These are phyloP conservation scores for Lophotis ruficrista DNA, from an alignment of 2,113 vertebrate genomes.

Conservation along the genomic window DNA sequence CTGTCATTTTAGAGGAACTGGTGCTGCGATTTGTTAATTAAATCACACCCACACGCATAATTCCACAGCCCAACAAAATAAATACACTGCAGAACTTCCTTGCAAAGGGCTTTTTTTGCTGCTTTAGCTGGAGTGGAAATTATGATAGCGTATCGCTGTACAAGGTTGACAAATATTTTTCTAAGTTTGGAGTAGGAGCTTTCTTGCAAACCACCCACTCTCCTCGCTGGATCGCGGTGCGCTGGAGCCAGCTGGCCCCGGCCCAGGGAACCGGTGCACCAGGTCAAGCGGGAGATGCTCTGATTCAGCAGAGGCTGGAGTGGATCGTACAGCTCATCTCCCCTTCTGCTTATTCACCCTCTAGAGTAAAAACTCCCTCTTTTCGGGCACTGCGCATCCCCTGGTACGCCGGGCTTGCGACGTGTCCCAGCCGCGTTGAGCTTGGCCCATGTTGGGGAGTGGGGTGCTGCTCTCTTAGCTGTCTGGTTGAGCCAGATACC, in stretches of 20 bases:
- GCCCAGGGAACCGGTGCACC: background rate
- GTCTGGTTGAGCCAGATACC: background rate
- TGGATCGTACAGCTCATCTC: background rate
- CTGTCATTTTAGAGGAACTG: conserved; percentile 10
- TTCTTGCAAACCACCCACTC: background rate
- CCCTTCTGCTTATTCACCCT: background rate
- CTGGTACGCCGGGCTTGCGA: rapidly evolving
- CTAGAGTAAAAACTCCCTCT: background rate
- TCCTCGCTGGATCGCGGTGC: background rate
- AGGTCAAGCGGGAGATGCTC: conserved; percentile 8
- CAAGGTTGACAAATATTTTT: background rate
- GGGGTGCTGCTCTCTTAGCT: background rate
- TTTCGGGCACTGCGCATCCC: rapidly evolving
- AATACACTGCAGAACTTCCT: background rate
- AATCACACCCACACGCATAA: background rate
- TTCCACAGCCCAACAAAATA: background rate
- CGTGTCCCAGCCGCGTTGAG: rapidly evolving
- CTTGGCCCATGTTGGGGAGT: background rate
- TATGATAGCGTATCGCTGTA: background rate
- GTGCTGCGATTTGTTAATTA: conserved; percentile 19
- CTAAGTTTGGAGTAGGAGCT: conserved; percentile 19
- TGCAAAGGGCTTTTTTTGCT: background rate
- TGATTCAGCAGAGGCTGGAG: background rate
- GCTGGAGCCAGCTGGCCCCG: background rate
- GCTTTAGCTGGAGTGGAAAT: background rate